Evolutionary conservation across 2,888 invertebrate genomes (phyloP), one percentile per base, ranked within the genome.

Genomic region (Eurois occulta): DNA sequence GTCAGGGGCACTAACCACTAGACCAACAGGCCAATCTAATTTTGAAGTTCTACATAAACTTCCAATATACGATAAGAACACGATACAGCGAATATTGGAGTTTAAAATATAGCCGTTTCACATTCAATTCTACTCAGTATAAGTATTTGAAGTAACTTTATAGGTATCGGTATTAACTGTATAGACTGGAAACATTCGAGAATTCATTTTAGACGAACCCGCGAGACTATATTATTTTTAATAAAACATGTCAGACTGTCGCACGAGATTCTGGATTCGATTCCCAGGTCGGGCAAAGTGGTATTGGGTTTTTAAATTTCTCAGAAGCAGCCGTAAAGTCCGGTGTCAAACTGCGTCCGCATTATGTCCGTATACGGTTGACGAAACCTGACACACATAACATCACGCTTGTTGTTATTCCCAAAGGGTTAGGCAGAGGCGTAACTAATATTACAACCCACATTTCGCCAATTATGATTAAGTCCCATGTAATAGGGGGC

Each of bases 91-190:
- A 28, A 82, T 48, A 66, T 66, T 60, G 18, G 2, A 83, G 7
- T 38, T 60, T 60, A 77, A 66, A 66, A 78, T 79, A 65, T 60
- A 70, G 35, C 38, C 28, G 41, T 78, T n/a, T 35, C 38, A 62
- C 46, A 72, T 72, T 68, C 21, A 78, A 72, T 72, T 71, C 66
- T 46, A 35, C 66, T 62, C 48, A 16, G 35, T 62, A n/a, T 68
- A 65, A 64, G 48, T 62, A 60, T 65, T 80, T 48, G 43, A 71
- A 64, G 28, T 67, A 41, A 84, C 52, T 80, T 48, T 72, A 68
- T 62, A 67, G 16, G 58, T 77, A 78, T 38, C 58, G 38, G 32
- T 11, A 52, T 64, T 85, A 71, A 81, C 70, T 64, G 62, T 52
- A 52, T 48, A 21, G 18, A 64, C 5, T 13, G 24, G 3, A 71